Evolutionary conservation across 2,888 invertebrate species (phyloP), one percentile per base, ranked within the genome.

Genomic region (Dione juno): DNA sequence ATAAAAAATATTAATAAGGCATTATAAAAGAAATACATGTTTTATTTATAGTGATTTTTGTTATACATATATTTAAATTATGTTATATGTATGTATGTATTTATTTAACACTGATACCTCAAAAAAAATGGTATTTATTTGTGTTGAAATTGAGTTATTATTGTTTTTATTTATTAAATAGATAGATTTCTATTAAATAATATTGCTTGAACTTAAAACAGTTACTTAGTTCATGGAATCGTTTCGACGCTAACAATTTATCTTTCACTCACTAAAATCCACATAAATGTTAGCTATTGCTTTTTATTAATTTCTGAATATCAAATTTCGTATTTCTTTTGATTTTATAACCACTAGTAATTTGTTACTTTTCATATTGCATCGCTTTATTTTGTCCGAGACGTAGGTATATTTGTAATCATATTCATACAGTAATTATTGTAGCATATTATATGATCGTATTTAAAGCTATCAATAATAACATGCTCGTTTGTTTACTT

Each of bases 401-500:
- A 37, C 16, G n/a, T 50, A 16, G 3, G 37, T 40, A 40, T 1
- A 40, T 9, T 50, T 50, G 16, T 37, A 11, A 9, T 37, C 37
- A 57, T 37, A 28, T 59, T 64, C 28, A 45, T 21, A 28, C 43
- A 61, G 45, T 43, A 7, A n/a, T 28, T 35, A 45, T 61, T 61
- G n/a, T 54, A 28, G 16, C 16, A 50, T 40, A 40, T 50, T 16
- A 10, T 19, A 19, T 19, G 10, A 28, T 28, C 5, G n/a, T 28
- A 3, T 28, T 28, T 5, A 28, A 28, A 28, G 5, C 5, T 28
- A 2, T 11, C 16, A 19, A 43, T 37, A 59, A 41, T 35, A 48
- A 48, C 8, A 28, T 19, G 5, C 16, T 10, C 10, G 13, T 64
- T 64, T 64, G 16, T 35, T 50, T 50, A 35, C 78, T 82, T 80